These are phyloP conservation scores for Lamellibrachia satsuma DNA, from an alignment of 2,888 invertebrate species.

Conservation along the genomic window DNA sequence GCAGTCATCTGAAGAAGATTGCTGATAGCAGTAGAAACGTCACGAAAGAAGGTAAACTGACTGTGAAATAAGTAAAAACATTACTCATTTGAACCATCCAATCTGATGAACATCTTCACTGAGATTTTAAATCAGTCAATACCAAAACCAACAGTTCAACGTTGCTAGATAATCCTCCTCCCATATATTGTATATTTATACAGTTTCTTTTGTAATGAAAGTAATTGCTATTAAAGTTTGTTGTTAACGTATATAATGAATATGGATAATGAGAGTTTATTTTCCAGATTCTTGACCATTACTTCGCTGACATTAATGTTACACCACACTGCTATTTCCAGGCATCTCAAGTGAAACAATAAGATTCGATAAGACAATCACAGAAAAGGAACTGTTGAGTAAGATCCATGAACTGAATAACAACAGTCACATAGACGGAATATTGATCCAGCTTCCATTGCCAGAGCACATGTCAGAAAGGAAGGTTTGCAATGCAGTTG, in stretches of 20 bases:
- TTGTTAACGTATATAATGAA: not conserved
- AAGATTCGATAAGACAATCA: conserved; percentile 22
- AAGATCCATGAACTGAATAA: conserved; percentile 72
- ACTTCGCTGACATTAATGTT: not conserved
- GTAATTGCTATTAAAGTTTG: not conserved
- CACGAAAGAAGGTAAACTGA: no score
- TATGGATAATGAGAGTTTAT: not conserved
- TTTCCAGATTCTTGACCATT: not conserved
- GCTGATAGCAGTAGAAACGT: no score
- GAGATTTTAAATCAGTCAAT: no score
- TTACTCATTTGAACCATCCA: no score
- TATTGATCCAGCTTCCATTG: conserved; percentile 80
- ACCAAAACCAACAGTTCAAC: no score
- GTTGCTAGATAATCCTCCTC: no score
- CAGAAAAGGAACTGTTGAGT: conserved; percentile 71
- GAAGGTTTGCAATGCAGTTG: conserved; percentile 79
- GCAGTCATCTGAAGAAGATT: no score
- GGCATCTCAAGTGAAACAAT: conserved; percentile 33
- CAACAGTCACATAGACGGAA: conserved; percentile 79
- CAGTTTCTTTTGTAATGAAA: no score
- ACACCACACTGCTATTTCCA: not conserved
- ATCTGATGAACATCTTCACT: no score
- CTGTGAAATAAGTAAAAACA: no score
- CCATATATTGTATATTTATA: no score
- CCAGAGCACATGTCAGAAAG: conserved; percentile 74